phyloP scores from a whole-genome alignment of 2,113 vertebrate genomes.

The Steatornis caripensis region DNA sequence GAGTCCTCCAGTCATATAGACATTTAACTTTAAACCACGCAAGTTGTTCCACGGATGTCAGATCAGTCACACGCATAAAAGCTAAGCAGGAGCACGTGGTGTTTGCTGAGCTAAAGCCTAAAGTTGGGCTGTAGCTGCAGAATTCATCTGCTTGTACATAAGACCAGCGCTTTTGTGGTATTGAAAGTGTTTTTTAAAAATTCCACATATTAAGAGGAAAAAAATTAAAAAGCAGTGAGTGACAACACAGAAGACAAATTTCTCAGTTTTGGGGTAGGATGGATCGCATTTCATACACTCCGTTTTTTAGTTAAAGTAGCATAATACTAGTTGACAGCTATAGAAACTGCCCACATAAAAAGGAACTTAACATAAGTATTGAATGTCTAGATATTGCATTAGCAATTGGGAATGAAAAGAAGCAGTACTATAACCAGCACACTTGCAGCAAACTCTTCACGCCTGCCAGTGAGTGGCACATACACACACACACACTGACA shows the following conservation, averaged over 20 bases:
- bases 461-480: fast-evolving
- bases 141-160: not conserved
- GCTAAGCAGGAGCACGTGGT: not conserved
- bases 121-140: not conserved
- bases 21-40: not conserved
- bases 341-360: not conserved
- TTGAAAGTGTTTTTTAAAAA: not conserved
- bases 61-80: not conserved
- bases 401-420: not conserved
- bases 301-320: not conserved
- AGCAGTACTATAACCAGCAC: not conserved
- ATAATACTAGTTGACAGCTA: not conserved
- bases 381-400: not conserved
- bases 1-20: not conserved
- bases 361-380: not conserved
- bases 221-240: not conserved
- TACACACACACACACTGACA: not conserved
- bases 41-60: not conserved
- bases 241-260: not conserved
- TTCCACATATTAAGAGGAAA: not conserved
- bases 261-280: not conserved
- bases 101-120: not conserved
- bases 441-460: not conserved
- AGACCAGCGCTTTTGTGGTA: not conserved
- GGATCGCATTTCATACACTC: not conserved